Evolutionary conservation across 2,888 invertebrate genomes (phyloP).

Genomic region (Caenorhabditis uteleia): DNA sequence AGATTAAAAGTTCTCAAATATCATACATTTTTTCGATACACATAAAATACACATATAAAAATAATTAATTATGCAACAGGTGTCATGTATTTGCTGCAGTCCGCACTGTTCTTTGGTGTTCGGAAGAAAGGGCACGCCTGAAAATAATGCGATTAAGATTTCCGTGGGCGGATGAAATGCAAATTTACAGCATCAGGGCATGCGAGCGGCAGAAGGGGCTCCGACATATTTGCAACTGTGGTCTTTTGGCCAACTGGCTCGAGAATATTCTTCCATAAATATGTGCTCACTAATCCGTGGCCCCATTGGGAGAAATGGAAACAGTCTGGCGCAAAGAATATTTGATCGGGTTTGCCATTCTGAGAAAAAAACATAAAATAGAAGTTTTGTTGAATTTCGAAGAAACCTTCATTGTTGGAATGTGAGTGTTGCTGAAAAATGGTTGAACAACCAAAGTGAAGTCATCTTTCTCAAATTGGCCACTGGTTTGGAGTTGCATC

Average conservation of each 20-base stretch:
- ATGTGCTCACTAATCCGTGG: conserved; percentile 52
- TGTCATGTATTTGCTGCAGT: conserved; percentile 53
- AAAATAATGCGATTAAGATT: conserved; percentile 10
- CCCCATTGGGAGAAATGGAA: conserved; percentile 63
- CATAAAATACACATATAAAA: conserved; percentile 3
- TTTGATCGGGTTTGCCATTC: conserved; percentile 36
- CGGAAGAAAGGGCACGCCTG: conserved; percentile 56
- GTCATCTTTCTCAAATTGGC: conserved; percentile 53
- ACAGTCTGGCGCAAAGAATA: conserved; percentile 61
- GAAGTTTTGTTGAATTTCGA: background rate
- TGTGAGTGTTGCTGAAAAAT: conserved; percentile 49
- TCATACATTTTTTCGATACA: conserved; percentile 25
- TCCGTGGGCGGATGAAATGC: background rate
- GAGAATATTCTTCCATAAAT: conserved; percentile 61
- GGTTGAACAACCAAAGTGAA: conserved; percentile 61
- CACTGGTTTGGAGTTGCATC: conserved; percentile 40
- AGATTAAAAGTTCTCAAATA: too few relatives aligned
- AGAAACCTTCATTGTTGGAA: conserved; percentile 46
- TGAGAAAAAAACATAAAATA: conserved; percentile 2
- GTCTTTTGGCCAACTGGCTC: conserved; percentile 53
- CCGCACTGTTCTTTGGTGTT: conserved; percentile 47
- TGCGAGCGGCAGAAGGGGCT: conserved; percentile 36
- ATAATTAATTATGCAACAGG: conserved; percentile 17
- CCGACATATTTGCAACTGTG: conserved; percentile 41
- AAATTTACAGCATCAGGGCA: conserved; percentile 55